Evolutionary conservation across 2,797 vertebrate genomes (phyloP), one percentile per base, ranked within the genome.

Genomic region (Parambassis ranga): DNA sequence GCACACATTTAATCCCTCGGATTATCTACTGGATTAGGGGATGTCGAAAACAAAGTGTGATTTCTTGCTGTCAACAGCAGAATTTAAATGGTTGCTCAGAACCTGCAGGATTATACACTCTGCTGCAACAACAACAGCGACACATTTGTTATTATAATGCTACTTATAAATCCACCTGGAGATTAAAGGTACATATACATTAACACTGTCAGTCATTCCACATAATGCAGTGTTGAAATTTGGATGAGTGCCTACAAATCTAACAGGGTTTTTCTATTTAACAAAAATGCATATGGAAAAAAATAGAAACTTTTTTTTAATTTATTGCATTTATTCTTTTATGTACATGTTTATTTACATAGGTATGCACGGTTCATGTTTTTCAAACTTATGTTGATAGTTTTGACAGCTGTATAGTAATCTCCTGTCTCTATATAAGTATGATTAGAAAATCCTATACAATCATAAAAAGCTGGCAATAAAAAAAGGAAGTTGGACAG

Each of bases 271-370:
- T n/a, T n/a, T n/a, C n/a, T n/a, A n/a, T n/a, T n/a, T n/a, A n/a
- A n/a, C n/a, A n/a, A n/a, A n/a, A n/a, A n/a, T n/a, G n/a, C n/a
- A n/a, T n/a, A n/a, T n/a, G n/a, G n/a, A 26, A 7, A 22, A 24
- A 49, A 16, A 16, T 1, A 7, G n/a, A 39, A 57, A 37, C 10
- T 81, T 87, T 49, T 77, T 60, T 81, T 20, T 20, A 69, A 90
- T 91, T 90, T 92, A 93, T 92, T 92, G 87, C 77, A 77, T 37
- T 75, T 88, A 84, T 90, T 92, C 84, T 87, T 80, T 81, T 92
- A 91, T 93, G 78, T 90, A 93, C 90, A 92, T 77, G 65, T 86
- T 81, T 92, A 93, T 93, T 92, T 93, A 93, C 91, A 89, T 75
- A 76, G 72, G 82, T 81, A 77, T 77, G 71, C 38, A 77, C 64